A percentile compares a stretch with the other conserved stretches of the same genome.
phyloP scores from a whole-genome alignment of 2,888 invertebrate genomes.

The Pycnomerus fuliginosus region DNA sequence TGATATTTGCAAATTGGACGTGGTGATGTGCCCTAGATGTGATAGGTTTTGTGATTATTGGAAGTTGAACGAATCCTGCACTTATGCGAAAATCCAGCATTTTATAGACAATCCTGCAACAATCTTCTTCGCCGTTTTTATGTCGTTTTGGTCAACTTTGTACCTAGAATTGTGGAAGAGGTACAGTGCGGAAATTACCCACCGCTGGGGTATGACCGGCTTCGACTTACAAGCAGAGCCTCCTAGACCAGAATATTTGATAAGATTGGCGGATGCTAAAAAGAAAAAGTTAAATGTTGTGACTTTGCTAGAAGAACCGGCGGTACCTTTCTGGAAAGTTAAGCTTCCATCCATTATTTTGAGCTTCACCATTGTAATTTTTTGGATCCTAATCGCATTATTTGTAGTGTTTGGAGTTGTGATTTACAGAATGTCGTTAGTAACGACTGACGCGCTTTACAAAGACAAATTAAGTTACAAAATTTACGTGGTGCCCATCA shows the following conservation, averaged over 20 bases:
- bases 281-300: slow-evolving; percentile 57
- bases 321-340: slow-evolving; percentile 75
- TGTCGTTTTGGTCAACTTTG: slow-evolving; percentile 79
- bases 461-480: slow-evolving; percentile 57
- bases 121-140: slow-evolving; percentile 74
- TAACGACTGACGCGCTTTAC: slow-evolving; percentile 60
- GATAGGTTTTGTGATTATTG: slow-evolving; percentile 74
- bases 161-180: slow-evolving; percentile 85
- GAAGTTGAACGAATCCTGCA: slow-evolving; percentile 69
- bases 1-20: slow-evolving; percentile 61
- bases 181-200: slow-evolving; percentile 74
- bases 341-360: slow-evolving; percentile 70
- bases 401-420: slow-evolving; percentile 76
- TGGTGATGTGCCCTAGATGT: slow-evolving; percentile 82
- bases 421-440: slow-evolving; percentile 70
- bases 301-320: slow-evolving; percentile 65
- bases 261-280: slow-evolving; percentile 58
- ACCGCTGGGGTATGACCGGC: slow-evolving; percentile 77
- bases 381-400: slow-evolving; percentile 63
- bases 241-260: slow-evolving; percentile 74
- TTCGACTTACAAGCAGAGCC: slow-evolving; percentile 74
- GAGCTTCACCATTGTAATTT: slow-evolving; percentile 67
- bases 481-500: slow-evolving; percentile 69
- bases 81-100: slow-evolving; percentile 71
- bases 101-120: slow-evolving; percentile 81